Evolutionary conservation across 2,797 vertebrate species (phyloP).

Genomic region (Bovichtus variegatus): DNA sequence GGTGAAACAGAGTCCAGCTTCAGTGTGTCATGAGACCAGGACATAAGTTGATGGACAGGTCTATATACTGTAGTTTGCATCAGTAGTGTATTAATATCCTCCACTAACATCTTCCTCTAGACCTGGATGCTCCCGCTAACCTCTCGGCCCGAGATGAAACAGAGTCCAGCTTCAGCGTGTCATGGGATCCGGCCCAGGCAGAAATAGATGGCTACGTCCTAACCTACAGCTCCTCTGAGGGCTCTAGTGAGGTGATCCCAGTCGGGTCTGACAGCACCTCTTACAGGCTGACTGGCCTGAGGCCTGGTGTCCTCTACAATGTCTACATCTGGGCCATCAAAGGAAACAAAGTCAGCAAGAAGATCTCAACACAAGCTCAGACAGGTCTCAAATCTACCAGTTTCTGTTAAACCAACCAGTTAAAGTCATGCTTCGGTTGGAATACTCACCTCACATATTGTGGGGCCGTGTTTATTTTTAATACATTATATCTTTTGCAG

Average conservation of each 20-base stretch:
- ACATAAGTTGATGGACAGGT: slow-evolving; percentile 73
- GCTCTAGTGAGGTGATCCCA: slow-evolving; percentile 75
- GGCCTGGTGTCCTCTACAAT: slow-evolving; percentile 82
- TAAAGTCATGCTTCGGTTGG: not conserved
- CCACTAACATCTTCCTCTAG: slow-evolving; percentile 70
- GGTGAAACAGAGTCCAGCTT: slow-evolving; percentile 75
- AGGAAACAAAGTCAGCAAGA: slow-evolving; percentile 83
- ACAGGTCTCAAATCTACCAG: slow-evolving; percentile 80
- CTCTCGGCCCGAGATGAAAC: slow-evolving; percentile 80
- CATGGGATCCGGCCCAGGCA: slow-evolving; percentile 84
- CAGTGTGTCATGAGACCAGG: slow-evolving; percentile 76
- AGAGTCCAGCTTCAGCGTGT: slow-evolving; percentile 82
- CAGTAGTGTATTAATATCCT: slow-evolving; percentile 40
- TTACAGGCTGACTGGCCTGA: slow-evolving; percentile 80
- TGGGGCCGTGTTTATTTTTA: slow-evolving; percentile 2
- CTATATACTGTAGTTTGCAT: slow-evolving; percentile 27
- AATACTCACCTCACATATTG: not conserved
- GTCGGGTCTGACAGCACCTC: slow-evolving; percentile 77
- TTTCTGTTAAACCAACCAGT: slow-evolving; percentile 19
- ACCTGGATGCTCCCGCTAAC: slow-evolving; percentile 84
- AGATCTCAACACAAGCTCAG: slow-evolving; percentile 74
- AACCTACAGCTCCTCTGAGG: slow-evolving; percentile 81
- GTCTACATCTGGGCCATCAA: slow-evolving; percentile 87
- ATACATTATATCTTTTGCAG: slow-evolving; percentile 6
- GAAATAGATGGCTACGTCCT: slow-evolving; percentile 85